Evolutionary conservation across 2,113 vertebrate species (phyloP).

Genomic region (Channa argus): DNA sequence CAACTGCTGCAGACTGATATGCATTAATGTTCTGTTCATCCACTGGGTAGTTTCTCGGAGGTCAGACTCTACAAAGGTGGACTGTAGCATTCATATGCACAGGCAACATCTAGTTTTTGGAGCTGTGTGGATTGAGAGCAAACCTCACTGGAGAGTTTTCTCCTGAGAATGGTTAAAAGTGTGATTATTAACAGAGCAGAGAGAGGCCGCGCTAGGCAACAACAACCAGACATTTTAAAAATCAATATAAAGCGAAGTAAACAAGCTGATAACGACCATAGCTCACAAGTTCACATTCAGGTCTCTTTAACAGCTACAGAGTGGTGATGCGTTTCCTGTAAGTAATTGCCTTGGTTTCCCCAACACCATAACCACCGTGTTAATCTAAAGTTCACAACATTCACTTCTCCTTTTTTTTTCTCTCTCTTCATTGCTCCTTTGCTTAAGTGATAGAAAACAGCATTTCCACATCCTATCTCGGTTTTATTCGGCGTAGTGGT

Average conservation of each 20-base stretch:
- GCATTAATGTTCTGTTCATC: background rate
- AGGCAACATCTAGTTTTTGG: background rate
- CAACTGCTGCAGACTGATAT: background rate
- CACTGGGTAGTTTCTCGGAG: constrained; percentile 14
- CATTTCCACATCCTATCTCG: background rate
- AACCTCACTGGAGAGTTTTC: constrained; percentile 13
- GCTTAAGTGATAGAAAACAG: background rate
- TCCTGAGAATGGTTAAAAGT: background rate
- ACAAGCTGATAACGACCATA: background rate
- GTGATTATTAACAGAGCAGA: background rate
- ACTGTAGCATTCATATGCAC: background rate
- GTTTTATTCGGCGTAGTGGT: constrained; percentile 6
- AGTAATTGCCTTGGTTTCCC: too few relatives aligned
- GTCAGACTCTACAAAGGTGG: constrained; percentile 1
- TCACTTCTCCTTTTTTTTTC: background rate
- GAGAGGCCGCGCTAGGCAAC: too few relatives aligned
- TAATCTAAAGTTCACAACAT: background rate
- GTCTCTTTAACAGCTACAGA: background rate
- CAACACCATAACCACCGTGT: too few relatives aligned
- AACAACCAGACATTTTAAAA: too few relatives aligned
- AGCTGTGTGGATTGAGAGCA: background rate
- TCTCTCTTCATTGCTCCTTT: background rate
- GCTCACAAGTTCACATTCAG: constrained; percentile 5
- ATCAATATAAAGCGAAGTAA: background rate
- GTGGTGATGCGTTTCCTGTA: background rate